phyloP scores from a whole-genome alignment of 2,113 vertebrate genomes.

The Cyprinus carpio region DNA sequence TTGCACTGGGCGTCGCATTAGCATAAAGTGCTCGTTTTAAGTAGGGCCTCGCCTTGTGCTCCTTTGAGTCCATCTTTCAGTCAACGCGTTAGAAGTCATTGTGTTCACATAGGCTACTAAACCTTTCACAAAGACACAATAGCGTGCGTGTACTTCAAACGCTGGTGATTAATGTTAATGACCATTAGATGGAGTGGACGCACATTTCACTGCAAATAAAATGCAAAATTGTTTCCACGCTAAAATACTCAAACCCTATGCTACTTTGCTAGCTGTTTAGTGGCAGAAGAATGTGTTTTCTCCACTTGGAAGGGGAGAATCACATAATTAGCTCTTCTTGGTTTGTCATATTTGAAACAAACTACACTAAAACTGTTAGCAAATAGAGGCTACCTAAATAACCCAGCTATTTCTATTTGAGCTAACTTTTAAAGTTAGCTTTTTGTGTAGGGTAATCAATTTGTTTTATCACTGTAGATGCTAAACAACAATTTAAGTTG shows the following conservation, averaged over 20 bases:
- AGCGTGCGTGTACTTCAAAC: slow-evolving; percentile 84
- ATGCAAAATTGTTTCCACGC: slow-evolving; percentile 70
- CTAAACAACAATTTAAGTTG: background rate
- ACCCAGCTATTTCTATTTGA: background rate
- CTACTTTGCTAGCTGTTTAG: background rate
- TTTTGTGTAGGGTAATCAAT: background rate
- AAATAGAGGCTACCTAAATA: background rate
- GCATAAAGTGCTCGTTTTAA: slow-evolving; percentile 73
- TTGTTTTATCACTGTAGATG: background rate
- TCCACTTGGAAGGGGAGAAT: background rate
- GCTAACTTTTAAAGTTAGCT: background rate
- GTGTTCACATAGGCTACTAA: slow-evolving; percentile 72
- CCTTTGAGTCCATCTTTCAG: slow-evolving; percentile 62
- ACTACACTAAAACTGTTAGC: background rate
- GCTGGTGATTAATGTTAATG: slow-evolving; percentile 92
- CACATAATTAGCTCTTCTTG: background rate
- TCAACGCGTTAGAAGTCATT: slow-evolving; percentile 82
- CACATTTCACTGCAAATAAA: slow-evolving; percentile 76
- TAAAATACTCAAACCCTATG: slow-evolving; percentile 60
- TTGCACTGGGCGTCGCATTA: slow-evolving; percentile 67
- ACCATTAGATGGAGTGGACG: slow-evolving; percentile 84
- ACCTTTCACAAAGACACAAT: slow-evolving; percentile 79
- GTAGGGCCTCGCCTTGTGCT: slow-evolving; percentile 71
- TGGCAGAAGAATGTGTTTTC: slow-evolving; percentile 1
- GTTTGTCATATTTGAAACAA: slow-evolving; percentile 1